These are phyloP conservation scores for Aspidiotus destructor DNA, from an alignment of 2,888 invertebrate species.

Conservation along the genomic window DNA sequence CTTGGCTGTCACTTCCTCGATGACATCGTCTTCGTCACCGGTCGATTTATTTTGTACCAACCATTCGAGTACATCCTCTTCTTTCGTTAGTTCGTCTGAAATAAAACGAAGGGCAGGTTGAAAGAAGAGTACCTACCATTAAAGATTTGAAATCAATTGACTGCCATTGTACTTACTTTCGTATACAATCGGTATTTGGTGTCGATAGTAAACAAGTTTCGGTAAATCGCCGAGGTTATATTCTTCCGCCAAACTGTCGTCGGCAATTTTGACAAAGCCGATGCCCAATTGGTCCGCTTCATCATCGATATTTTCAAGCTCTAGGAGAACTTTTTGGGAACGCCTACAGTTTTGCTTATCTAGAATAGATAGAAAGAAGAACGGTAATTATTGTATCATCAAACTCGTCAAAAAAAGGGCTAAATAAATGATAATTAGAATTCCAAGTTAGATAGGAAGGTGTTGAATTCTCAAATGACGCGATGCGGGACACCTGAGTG, in stretches of 20 bases:
- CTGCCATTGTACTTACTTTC: constrained; percentile 55
- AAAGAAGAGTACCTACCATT: neutral
- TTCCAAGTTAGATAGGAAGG: too few species aligned
- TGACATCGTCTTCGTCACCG: constrained; percentile 86
- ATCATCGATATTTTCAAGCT: constrained; percentile 88
- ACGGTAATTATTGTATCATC: neutral
- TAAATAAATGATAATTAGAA: too few species aligned
- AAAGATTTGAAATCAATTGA: neutral
- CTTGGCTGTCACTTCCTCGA: constrained; percentile 87
- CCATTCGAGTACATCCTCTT: constrained; percentile 90
- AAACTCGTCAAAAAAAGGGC: too few species aligned
- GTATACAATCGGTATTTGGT: constrained; percentile 88
- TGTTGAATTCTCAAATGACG: too few species aligned
- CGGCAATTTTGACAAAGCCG: constrained; percentile 89
- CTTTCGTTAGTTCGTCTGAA: constrained; percentile 73
- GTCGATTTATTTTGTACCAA: constrained; percentile 85
- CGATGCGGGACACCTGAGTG: too few species aligned
- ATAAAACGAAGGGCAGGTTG: constrained; percentile 14
- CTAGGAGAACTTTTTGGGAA: constrained; percentile 79
- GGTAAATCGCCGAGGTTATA: constrained; percentile 83
- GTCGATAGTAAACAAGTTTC: constrained; percentile 83
- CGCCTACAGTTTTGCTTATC: constrained; percentile 89
- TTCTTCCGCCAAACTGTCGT: constrained; percentile 80
- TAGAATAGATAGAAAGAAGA: constrained; percentile 42
- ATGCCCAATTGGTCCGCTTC: constrained; percentile 89